A percentile compares a stretch with the other conserved stretches of the same genome.
Conservation (phyloP, 1,140 invertebrate species). For the Pygmarrhopalites habei region DNA sequence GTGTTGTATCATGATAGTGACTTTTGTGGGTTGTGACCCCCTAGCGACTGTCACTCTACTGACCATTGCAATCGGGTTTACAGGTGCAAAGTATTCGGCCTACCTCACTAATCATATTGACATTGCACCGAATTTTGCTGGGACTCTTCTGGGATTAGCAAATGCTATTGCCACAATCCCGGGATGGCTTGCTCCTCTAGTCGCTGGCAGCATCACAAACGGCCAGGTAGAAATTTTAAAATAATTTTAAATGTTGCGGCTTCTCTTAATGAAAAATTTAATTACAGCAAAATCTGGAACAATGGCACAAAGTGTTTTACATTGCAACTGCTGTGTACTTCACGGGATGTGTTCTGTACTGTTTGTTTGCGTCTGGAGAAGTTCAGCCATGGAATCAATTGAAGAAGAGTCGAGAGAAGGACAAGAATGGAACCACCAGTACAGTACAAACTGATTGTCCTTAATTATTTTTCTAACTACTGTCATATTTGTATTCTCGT, state of each 20-base stretch:
- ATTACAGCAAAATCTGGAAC: slow-evolving; percentile 37
- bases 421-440: too few relatives aligned
- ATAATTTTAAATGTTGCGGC: too few relatives aligned
- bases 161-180: slow-evolving; percentile 45
- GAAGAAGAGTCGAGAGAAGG: too few relatives aligned
- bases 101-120: slow-evolving; percentile 59
- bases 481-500: too few relatives aligned
- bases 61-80: slow-evolving; percentile 61
- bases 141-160: slow-evolving; percentile 48
- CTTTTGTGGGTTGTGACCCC: slow-evolving; percentile 52
- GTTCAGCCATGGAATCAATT: slow-evolving; percentile 42
- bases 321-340: slow-evolving; percentile 47
- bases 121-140: slow-evolving; percentile 49
- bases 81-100: slow-evolving; percentile 51
- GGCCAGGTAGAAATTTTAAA: slow-evolving; percentile 14
- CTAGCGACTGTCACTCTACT: slow-evolving; percentile 62
- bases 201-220: slow-evolving; percentile 14
- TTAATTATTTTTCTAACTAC: too few relatives aligned
- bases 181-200: slow-evolving; percentile 10
- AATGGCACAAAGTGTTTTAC: slow-evolving; percentile 52
- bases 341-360: slow-evolving; percentile 47
- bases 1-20: background rate
- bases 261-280: too few relatives aligned
- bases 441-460: too few relatives aligned
- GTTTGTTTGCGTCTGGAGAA: slow-evolving; percentile 43